These are phyloP conservation scores for Benthochromis sp. DNA, from an alignment of 2,113 vertebrate genomes.

Conservation along the genomic window DNA sequence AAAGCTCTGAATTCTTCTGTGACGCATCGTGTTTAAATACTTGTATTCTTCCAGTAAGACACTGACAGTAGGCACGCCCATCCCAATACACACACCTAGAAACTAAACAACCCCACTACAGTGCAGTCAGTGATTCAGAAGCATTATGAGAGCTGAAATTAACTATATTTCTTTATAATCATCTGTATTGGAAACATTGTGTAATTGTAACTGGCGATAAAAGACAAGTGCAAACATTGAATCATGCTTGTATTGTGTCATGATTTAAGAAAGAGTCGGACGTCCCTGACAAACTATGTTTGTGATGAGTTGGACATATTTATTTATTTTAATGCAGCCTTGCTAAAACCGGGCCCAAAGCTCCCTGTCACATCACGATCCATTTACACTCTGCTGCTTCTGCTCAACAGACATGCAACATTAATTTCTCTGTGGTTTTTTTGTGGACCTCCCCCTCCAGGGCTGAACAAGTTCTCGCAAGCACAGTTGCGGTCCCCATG, in stretches of 20 bases:
- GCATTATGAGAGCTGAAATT: neutral
- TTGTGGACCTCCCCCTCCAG: neutral
- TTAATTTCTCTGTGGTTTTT: conserved; percentile 17
- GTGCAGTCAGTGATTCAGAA: neutral
- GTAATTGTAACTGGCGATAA: neutral
- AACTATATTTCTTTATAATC: neutral
- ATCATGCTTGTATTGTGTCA: neutral
- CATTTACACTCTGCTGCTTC: conserved; percentile 15
- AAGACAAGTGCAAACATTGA: neutral
- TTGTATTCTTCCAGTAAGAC: conserved; percentile 36
- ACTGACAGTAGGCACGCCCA: conserved; percentile 33
- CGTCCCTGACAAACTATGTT: neutral
- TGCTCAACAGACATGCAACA: conserved; percentile 15
- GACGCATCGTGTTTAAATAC: conserved; percentile 32
- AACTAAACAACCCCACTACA: conserved; percentile 30
- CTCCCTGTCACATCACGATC: neutral
- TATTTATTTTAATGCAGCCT: neutral
- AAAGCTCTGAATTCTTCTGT: conserved; percentile 34
- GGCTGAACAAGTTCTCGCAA: conserved; percentile 1
- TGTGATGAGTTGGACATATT: neutral
- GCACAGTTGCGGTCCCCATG: neutral
- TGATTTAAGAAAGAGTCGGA: neutral
- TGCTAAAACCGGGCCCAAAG: neutral
- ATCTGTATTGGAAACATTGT: neutral
- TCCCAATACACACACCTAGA: conserved; percentile 43